phyloP scores from a whole-genome alignment of 2,888 invertebrate species.

The Phyllotreta striolata region DNA sequence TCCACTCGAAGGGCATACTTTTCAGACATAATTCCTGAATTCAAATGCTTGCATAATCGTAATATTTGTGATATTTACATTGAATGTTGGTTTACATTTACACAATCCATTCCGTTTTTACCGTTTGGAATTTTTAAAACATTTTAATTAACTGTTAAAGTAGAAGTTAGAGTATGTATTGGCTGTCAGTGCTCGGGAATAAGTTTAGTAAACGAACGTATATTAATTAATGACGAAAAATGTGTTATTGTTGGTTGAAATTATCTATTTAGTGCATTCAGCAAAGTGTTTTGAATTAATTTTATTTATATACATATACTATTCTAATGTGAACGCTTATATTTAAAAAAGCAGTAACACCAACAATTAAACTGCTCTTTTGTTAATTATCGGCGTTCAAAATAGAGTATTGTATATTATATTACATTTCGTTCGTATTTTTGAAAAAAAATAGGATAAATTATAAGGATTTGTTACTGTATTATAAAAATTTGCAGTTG shows the following conservation, averaged over 20 bases:
- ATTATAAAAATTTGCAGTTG: too few relatives aligned
- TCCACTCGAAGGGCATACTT: not conserved
- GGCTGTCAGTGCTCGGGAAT: slow-evolving; percentile 19
- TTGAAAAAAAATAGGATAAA: too few relatives aligned
- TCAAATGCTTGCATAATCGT: slow-evolving; percentile 9
- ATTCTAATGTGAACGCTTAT: too few relatives aligned
- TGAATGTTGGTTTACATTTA: slow-evolving; percentile 11
- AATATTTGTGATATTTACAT: slow-evolving; percentile 30
- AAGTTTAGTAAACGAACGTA: not conserved
- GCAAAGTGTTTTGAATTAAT: too few relatives aligned
- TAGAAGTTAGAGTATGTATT: slow-evolving; percentile 11
- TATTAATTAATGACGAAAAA: slow-evolving; percentile 3
- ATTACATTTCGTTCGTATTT: too few relatives aligned
- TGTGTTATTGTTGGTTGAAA: slow-evolving; percentile 3
- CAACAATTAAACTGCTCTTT: too few relatives aligned
- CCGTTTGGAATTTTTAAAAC: slow-evolving; percentile 26
- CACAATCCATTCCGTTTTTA: slow-evolving; percentile 26
- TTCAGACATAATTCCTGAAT: not conserved
- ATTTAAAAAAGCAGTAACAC: too few relatives aligned
- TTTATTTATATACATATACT: too few relatives aligned
- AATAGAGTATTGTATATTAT: too few relatives aligned
- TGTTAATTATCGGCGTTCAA: too few relatives aligned
- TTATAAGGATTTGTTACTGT: too few relatives aligned
- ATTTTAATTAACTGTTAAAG: slow-evolving; percentile 10
- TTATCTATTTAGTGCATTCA: not conserved